A percentile compares a stretch with the other conserved stretches of the same genome.
Evolutionary conservation across 1,140 invertebrate genomes (phyloP).

Genomic region (Drosophila chauvacae): DNA sequence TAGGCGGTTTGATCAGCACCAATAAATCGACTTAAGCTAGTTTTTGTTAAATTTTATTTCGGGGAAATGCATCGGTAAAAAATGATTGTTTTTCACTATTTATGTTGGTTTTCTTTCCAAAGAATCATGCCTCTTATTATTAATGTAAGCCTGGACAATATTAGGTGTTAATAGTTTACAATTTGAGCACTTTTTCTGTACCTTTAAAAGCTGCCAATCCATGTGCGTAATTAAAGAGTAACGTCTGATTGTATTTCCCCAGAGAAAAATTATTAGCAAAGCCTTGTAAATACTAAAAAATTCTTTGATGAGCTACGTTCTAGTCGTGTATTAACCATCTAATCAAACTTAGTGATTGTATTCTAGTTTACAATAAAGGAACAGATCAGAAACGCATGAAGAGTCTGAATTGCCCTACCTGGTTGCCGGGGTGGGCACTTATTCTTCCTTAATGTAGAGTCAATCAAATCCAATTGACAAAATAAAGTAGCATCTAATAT

Average conservation of each 20-base stretch:
- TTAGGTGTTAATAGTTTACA: slow-evolving; percentile 18
- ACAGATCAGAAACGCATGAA: slow-evolving; percentile 34
- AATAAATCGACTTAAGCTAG: slow-evolving; percentile 16
- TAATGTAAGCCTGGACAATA: slow-evolving; percentile 6
- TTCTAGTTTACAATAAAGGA: slow-evolving; percentile 73
- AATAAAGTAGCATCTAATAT: slow-evolving; percentile 68
- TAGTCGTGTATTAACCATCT: slow-evolving; percentile 42
- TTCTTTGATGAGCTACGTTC: slow-evolving; percentile 32
- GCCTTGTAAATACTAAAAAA: slow-evolving; percentile 54
- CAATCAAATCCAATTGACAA: slow-evolving; percentile 78
- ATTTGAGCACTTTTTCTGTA: slow-evolving; percentile 2
- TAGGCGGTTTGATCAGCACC: slow-evolving; percentile 44
- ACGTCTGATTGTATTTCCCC: slow-evolving; percentile 1
- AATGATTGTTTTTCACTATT: not conserved
- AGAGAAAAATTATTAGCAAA: not conserved
- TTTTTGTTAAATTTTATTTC: slow-evolving; percentile 9
- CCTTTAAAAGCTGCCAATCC: not conserved
- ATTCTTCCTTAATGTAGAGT: slow-evolving; percentile 2
- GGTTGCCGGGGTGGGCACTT: not conserved
- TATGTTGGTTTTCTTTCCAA: not conserved
- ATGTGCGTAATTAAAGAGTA: not conserved
- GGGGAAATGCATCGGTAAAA: slow-evolving; percentile 10
- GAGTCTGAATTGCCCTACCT: slow-evolving; percentile 1
- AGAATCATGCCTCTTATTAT: not conserved
- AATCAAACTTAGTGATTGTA: slow-evolving; percentile 67